Conservation (phyloP, 2,888 invertebrate genomes). For the Cristatella mucedo region DNA sequence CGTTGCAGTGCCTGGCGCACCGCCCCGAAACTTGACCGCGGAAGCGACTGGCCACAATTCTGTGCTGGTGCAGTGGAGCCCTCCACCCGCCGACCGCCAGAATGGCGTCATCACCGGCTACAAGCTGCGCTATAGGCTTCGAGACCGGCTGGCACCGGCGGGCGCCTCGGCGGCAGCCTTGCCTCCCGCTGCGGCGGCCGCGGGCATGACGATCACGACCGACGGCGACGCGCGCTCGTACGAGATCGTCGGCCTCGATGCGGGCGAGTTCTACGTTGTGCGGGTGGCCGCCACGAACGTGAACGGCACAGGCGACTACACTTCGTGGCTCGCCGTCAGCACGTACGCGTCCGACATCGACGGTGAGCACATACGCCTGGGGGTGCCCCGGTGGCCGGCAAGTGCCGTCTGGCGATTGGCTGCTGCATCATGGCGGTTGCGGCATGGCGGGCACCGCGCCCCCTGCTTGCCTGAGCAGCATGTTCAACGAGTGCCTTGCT, state of each 20-base stretch:
- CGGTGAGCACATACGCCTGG: too few relatives aligned
- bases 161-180: too few relatives aligned
- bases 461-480: too few relatives aligned
- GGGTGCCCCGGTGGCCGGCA: too few relatives aligned
- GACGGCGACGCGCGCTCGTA: slow-evolving; percentile 2
- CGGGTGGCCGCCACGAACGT: slow-evolving; percentile 76
- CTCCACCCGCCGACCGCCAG: slow-evolving; percentile 62
- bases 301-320: slow-evolving; percentile 79
- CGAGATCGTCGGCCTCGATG: slow-evolving; percentile 48
- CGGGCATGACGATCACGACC: too few relatives aligned
- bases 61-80: slow-evolving; percentile 76
- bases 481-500: too few relatives aligned
- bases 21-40: slow-evolving; percentile 70
- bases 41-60: slow-evolving; percentile 62
- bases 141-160: slow-evolving; percentile 34
- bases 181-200: too few relatives aligned
- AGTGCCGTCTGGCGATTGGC: too few relatives aligned
- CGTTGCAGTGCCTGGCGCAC: slow-evolving; percentile 54
- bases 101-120: slow-evolving; percentile 93
- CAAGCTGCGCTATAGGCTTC: slow-evolving; percentile 64
- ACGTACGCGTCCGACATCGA: slow-evolving; percentile 71
- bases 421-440: too few relatives aligned
- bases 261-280: slow-evolving; percentile 62
- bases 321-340: slow-evolving; percentile 69
- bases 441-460: too few relatives aligned